phyloP scores from a whole-genome alignment of 1,140 invertebrate genomes.

The Pachyrhynchus sulphureomaculatus region DNA sequence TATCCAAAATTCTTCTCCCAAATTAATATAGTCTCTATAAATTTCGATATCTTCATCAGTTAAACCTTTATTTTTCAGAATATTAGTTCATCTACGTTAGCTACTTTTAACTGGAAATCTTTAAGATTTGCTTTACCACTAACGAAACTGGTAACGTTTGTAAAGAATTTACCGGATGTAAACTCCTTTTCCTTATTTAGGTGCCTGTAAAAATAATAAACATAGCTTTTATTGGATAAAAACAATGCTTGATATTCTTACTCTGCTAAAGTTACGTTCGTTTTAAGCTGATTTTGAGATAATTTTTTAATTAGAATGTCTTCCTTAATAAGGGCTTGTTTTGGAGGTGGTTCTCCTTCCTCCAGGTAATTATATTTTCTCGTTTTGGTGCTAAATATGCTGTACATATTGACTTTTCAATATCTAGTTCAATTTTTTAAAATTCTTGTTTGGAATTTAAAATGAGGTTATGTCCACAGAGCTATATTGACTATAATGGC shows the following conservation, averaged over 20 bases:
- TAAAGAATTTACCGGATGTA: conserved; percentile 31
- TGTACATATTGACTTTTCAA: conserved; percentile 17
- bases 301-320: conserved; percentile 44
- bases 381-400: conserved; percentile 22
- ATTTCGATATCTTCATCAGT: conserved; percentile 39
- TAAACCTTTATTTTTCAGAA: conserved; percentile 36
- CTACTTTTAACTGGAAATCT: conserved; percentile 32
- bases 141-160: conserved; percentile 31
- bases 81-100: conserved; percentile 29
- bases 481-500: too few relatives aligned
- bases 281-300: conserved; percentile 41
- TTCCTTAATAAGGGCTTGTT: conserved; percentile 40
- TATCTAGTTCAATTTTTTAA: too few relatives aligned
- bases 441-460: too few relatives aligned
- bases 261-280: conserved; percentile 38
- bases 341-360: conserved; percentile 38
- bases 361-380: conserved; percentile 2
- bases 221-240: neutral
- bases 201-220: conserved; percentile 36
- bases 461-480: too few relatives aligned
- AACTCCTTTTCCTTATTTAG: conserved; percentile 38
- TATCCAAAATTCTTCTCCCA: conserved; percentile 23
- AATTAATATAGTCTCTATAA: conserved; percentile 27
- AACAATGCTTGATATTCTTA: conserved; percentile 26
- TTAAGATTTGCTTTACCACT: conserved; percentile 36